These are phyloP conservation scores for Hanleya hanleyi DNA, from an alignment of 2,888 invertebrate genomes.

Conservation along the genomic window DNA sequence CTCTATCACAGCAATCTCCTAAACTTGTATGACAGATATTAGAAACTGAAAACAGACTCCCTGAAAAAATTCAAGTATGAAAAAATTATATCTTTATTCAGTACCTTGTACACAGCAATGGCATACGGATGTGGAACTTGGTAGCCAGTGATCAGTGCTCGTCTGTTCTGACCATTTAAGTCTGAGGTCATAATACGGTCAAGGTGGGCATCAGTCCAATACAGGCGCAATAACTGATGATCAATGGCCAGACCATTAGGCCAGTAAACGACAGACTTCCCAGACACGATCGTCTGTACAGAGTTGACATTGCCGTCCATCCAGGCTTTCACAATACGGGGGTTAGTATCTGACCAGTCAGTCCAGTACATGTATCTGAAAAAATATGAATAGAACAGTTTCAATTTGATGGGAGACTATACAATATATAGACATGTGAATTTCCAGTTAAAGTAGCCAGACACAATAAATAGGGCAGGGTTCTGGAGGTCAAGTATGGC, in stretches of 20 bases:
- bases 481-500: no score
- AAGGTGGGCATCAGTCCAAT: slow-evolving; percentile 89
- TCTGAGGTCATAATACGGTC: slow-evolving; percentile 87
- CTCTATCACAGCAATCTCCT: no score
- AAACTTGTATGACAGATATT: no score
- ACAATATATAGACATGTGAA: no score
- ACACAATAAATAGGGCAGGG: no score
- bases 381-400: no score
- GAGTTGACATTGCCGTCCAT: slow-evolving; percentile 82
- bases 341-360: slow-evolving; percentile 87
- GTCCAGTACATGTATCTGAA: slow-evolving; percentile 88
- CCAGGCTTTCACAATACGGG: slow-evolving; percentile 85
- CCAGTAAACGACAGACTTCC: slow-evolving; percentile 82
- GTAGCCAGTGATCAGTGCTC: slow-evolving; percentile 76
- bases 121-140: slow-evolving; percentile 88
- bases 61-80: background rate
- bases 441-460: no score
- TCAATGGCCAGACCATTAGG: slow-evolving; percentile 92
- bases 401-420: no score
- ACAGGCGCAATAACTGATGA: slow-evolving; percentile 85
- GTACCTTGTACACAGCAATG: slow-evolving; percentile 86
- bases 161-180: slow-evolving; percentile 78
- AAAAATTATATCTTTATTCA: background rate
- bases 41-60: background rate
- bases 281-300: slow-evolving; percentile 47